Evolutionary conservation across 1,140 invertebrate species (phyloP).

Genomic region (Tachypleus tridentatus): DNA sequence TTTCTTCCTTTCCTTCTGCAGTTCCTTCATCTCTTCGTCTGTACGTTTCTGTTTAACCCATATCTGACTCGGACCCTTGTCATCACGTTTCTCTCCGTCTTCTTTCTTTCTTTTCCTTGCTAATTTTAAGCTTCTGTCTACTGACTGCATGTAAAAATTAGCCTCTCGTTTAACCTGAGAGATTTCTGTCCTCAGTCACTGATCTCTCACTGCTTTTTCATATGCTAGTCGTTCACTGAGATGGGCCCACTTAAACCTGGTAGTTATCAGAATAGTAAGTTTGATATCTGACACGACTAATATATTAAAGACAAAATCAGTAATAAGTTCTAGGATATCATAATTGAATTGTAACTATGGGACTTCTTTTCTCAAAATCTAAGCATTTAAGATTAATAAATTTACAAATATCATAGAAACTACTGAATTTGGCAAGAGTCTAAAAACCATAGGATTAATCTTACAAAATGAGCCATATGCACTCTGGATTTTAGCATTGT

Average conservation of each 20-base stretch:
- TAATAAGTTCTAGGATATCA: neutral
- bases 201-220: conserved; percentile 75
- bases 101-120: conserved; percentile 22
- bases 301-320: neutral
- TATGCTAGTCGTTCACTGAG: conserved; percentile 80
- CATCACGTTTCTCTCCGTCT: neutral
- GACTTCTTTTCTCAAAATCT: neutral
- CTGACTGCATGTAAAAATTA: conserved; percentile 66
- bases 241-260: conserved; percentile 88
- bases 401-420: too few species aligned
- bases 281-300: conserved; percentile 6
- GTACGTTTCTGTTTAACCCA: neutral
- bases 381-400: too few species aligned
- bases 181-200: conserved; percentile 74
- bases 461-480: too few species aligned
- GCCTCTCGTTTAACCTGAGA: conserved; percentile 80
- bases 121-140: conserved; percentile 55
- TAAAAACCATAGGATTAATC: too few species aligned
- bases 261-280: conserved; percentile 3
- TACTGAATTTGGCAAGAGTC: too few species aligned
- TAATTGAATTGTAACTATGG: neutral
- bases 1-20: too few species aligned
- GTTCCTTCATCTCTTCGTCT: neutral
- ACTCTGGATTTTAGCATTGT: too few species aligned
- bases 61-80: neutral